Percentiles rank a stretch among this genome's conserved stretches.
Evolutionary conservation across 2,797 vertebrate genomes (phyloP).

Genomic region (Channallabes apus): DNA sequence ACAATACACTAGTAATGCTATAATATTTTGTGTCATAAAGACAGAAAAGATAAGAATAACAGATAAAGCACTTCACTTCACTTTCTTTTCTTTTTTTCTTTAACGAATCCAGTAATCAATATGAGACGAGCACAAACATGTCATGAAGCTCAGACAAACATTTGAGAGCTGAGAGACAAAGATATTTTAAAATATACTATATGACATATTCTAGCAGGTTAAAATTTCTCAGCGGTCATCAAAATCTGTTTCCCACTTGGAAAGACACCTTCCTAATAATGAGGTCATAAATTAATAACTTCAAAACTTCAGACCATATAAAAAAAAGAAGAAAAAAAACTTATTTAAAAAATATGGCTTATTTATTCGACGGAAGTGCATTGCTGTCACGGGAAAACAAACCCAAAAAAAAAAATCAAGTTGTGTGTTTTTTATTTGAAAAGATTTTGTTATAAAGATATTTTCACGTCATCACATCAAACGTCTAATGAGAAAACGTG

Average conservation of each 20-base stretch:
- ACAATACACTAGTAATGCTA: not conserved
- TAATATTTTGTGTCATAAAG: not conserved
- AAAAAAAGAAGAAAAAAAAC: not conserved
- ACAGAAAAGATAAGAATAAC: not conserved
- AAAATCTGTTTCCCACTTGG: not conserved
- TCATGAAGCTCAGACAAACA: not conserved
- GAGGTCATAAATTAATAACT: conserved; percentile 17
- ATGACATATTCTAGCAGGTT: not conserved
- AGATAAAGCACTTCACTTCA: not conserved
- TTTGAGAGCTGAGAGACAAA: not conserved
- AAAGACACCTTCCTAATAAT: not conserved
- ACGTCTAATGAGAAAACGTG: too few relatives aligned
- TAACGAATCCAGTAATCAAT: not conserved
- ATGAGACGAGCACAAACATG: not conserved
- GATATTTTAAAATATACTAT: not conserved
- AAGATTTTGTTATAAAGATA: too few relatives aligned
- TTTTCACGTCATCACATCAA: too few relatives aligned
- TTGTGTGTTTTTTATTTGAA: too few relatives aligned
- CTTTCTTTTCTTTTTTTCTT: not conserved
- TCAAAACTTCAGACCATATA: not conserved
- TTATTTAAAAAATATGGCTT: not conserved
- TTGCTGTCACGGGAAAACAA: too few relatives aligned
- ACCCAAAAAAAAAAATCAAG: too few relatives aligned
- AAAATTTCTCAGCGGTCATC: not conserved
- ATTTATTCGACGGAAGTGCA: not conserved